Conservation (phyloP, 2,888 invertebrate species). For the Synanthedon vespiformis region DNA sequence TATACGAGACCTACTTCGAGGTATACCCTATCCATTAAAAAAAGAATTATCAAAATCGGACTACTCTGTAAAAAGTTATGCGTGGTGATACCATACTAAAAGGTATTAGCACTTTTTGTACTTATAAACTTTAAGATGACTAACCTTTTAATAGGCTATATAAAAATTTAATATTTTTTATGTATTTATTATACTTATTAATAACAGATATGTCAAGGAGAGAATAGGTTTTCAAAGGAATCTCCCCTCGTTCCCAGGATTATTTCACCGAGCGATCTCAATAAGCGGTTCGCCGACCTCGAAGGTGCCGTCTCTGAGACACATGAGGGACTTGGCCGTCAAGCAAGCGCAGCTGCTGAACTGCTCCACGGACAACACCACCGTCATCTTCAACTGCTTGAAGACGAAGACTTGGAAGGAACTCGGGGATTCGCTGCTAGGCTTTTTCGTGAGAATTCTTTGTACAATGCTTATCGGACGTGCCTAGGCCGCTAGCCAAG, state of each 20-base stretch:
- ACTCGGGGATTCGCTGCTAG: conserved; percentile 51
- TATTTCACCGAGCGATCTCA: conserved; percentile 78
- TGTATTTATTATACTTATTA: too few species aligned
- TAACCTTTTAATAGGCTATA: too few species aligned
- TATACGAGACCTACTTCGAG: too few species aligned
- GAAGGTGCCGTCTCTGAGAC: conserved; percentile 59
- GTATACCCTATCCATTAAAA: too few species aligned
- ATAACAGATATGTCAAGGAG: too few species aligned
- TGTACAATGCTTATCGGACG: not conserved
- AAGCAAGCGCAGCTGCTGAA: conserved; percentile 72
- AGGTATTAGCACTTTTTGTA: too few species aligned
- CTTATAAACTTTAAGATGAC: too few species aligned
- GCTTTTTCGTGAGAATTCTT: conserved; percentile 46
- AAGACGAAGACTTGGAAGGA: conserved; percentile 55
- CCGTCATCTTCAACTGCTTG: conserved; percentile 71
- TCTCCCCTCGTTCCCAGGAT: conserved; percentile 36
- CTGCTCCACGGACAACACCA: conserved; percentile 67
- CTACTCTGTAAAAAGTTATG: too few species aligned
- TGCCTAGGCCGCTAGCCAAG: too few species aligned
- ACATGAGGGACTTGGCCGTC: conserved; percentile 70
- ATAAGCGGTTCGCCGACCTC: conserved; percentile 75
- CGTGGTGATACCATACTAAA: too few species aligned
- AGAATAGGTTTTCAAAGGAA: not conserved
- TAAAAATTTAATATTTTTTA: too few species aligned
- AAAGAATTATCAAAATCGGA: too few species aligned